A percentile compares a stretch with the other conserved stretches of the same genome.
phyloP scores from a whole-genome alignment of 2,888 invertebrate species.

The Drosophila nr. medialis region DNA sequence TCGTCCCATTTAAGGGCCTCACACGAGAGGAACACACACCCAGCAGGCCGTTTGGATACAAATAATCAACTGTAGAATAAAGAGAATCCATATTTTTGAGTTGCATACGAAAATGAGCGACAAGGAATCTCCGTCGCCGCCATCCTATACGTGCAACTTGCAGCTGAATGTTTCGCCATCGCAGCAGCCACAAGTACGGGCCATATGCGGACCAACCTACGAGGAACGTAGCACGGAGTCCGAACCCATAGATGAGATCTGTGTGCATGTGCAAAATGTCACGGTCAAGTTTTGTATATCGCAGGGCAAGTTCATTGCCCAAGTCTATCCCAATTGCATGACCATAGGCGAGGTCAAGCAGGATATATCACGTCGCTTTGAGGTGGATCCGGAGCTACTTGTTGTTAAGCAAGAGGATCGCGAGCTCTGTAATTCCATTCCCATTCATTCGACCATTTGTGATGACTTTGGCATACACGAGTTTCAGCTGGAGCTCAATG shows the following conservation, averaged over 20 bases:
- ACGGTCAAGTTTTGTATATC: conserved; percentile 84
- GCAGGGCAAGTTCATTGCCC: conserved; percentile 81
- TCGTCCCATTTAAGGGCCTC: conserved; percentile 6
- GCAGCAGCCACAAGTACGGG: conserved; percentile 42
- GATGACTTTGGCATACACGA: conserved; percentile 84
- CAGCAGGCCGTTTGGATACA: conserved; percentile 53
- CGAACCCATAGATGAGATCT: conserved; percentile 32
- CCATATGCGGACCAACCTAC: conserved; percentile 35
- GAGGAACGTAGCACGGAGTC: conserved; percentile 49
- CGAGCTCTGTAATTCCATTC: conserved; percentile 75
- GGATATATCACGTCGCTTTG: conserved; percentile 87
- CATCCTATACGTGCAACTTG: conserved; percentile 52
- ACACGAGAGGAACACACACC: too few species aligned
- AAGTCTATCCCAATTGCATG: conserved; percentile 84
- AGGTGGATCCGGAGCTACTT: conserved; percentile 86
- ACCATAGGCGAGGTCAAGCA: conserved; percentile 87
- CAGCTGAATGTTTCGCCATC: conserved; percentile 53
- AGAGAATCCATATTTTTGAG: conserved; percentile 6
- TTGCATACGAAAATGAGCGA: conserved; percentile 51
- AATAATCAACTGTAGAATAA: conserved; percentile 2
- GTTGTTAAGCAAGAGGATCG: conserved; percentile 85
- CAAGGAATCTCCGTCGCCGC: conserved; percentile 25
- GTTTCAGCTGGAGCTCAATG: conserved; percentile 65
- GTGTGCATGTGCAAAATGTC: conserved; percentile 76
- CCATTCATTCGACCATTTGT: conserved; percentile 70